Evolutionary conservation across 2,797 vertebrate genomes (phyloP).

Genomic region (Pseudocheirus occidentalis): DNA sequence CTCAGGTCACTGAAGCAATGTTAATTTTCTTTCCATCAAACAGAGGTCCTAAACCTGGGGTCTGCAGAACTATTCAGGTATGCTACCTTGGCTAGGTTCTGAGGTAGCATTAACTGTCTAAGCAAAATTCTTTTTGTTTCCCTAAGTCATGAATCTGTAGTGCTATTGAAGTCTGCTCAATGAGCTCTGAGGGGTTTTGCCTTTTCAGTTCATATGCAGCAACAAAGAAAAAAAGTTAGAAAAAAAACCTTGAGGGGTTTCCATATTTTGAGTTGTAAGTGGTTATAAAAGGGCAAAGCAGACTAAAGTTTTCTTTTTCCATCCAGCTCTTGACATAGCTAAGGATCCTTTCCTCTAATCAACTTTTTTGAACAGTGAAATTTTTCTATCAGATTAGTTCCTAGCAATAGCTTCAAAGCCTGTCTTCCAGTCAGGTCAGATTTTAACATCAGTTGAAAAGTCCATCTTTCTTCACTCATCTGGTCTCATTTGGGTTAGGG

Average conservation of each 20-base stretch:
- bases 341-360: background rate
- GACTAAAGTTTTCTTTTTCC: background rate
- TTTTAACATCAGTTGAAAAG: background rate
- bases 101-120: background rate
- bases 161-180: background rate
- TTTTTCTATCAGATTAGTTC: background rate
- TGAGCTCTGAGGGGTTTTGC: background rate
- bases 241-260: background rate
- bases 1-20: background rate
- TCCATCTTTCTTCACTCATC: background rate
- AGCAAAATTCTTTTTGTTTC: background rate
- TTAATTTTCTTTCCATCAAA: background rate
- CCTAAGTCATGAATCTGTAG: background rate
- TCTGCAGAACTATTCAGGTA: background rate
- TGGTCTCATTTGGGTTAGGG: background rate
- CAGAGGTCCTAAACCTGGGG: background rate
- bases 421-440: background rate
- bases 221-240: background rate
- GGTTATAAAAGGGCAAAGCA: background rate
- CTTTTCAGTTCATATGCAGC: background rate
- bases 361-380: background rate
- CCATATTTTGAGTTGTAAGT: background rate
- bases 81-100: background rate
- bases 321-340: background rate
- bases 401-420: background rate